phyloP scores from a whole-genome alignment of 2,888 invertebrate species.

The Esperia sulphurella region DNA sequence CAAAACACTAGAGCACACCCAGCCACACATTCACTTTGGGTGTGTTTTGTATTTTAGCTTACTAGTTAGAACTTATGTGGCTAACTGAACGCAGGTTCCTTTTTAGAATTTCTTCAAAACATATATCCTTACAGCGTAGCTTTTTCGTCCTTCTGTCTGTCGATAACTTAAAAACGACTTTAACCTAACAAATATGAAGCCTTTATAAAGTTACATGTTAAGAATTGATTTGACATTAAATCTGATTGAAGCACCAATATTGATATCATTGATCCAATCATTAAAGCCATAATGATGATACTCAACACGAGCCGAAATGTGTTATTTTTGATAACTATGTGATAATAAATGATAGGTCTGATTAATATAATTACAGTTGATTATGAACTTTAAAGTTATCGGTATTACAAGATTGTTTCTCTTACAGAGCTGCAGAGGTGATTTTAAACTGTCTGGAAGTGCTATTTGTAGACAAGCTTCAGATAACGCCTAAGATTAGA shows the following conservation, averaged over 20 bases:
- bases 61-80: too few species aligned
- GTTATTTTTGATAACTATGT: slow-evolving; percentile 58
- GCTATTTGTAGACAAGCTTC: too few species aligned
- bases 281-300: slow-evolving; percentile 43
- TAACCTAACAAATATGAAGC: too few species aligned
- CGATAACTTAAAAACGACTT: too few species aligned
- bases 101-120: too few species aligned
- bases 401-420: slow-evolving; percentile 7
- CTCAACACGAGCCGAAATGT: slow-evolving; percentile 63
- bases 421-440: slow-evolving; percentile 10
- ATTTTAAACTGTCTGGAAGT: neutral
- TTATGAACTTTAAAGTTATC: slow-evolving; percentile 2
- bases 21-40: too few species aligned
- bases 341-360: slow-evolving; percentile 72
- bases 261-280: neutral
- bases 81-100: too few species aligned
- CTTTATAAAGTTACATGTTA: neutral
- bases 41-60: too few species aligned
- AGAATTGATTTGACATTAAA: neutral
- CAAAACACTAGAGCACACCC: too few species aligned
- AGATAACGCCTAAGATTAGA: too few species aligned
- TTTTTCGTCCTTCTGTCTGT: too few species aligned
- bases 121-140: too few species aligned
- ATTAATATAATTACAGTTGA: slow-evolving; percentile 18
- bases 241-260: neutral